phyloP scores from a whole-genome alignment of 2,888 invertebrate species.

The Xestia xanthographa region DNA sequence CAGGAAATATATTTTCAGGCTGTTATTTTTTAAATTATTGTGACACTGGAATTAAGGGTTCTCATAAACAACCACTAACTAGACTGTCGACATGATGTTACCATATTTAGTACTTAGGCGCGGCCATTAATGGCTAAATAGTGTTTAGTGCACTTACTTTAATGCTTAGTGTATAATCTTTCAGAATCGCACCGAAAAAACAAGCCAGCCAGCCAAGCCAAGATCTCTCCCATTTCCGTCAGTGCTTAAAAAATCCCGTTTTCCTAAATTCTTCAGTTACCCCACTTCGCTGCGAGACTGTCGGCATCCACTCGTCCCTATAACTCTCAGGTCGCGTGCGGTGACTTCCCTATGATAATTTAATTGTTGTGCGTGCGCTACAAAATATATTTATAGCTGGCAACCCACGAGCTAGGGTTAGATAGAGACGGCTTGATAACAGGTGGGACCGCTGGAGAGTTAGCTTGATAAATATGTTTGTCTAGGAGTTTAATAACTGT shows the following conservation, averaged over 20 bases:
- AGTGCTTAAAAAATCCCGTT: slow-evolving; percentile 6
- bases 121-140: neutral
- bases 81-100: neutral
- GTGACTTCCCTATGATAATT: slow-evolving; percentile 89
- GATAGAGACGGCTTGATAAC: slow-evolving; percentile 65
- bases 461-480: slow-evolving; percentile 30
- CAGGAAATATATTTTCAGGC: neutral
- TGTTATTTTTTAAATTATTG: neutral
- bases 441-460: slow-evolving; percentile 46
- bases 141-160: neutral
- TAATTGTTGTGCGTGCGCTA: slow-evolving; percentile 88
- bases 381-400: slow-evolving; percentile 79
- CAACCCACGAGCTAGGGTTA: slow-evolving; percentile 57
- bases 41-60: neutral
- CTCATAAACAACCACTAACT: neutral
- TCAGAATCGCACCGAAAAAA: neutral
- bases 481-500: slow-evolving; percentile 12
- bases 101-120: neutral
- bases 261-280: slow-evolving; percentile 58
- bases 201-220: neutral
- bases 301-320: slow-evolving; percentile 74
- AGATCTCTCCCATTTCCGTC: neutral
- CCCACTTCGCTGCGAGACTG: slow-evolving; percentile 43
- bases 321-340: slow-evolving; percentile 87
- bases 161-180: neutral